Base-by-base conservation (phyloP, 30 jellyfish, hydroid and myxozoan species). In the Pseudorhiza aurosa region DNA sequence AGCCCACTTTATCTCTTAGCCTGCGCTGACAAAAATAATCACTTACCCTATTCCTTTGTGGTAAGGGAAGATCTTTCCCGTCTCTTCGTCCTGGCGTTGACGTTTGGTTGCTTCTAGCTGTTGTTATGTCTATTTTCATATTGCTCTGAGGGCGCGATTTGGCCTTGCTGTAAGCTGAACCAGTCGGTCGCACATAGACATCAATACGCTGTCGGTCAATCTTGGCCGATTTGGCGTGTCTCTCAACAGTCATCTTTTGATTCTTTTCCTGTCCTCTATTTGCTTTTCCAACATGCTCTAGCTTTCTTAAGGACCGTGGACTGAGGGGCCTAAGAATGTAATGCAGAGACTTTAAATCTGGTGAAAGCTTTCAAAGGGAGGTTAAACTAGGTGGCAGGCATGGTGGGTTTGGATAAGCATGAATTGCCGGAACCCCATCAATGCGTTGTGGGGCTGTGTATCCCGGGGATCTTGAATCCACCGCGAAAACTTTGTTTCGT, bases 151-250 rank as follows among this genome's bases (percentile, higher is more conserved):
- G 91, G n/a, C 91, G 79, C 0, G 80, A 14, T 45, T 8, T 46
- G 25, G 33, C 43, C 22, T 84, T 51, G 7, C 84, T 59, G 24
- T 47, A 18, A n/a, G 91, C 91, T 12, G 91, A 80, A 4, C 68
- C 84, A 0, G 79, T 33, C 15, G 91, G 91, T 8, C 91, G 77
- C 4, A 65, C 57, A 69, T 65, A 51, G 11, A 65, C 84, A 71
- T 80, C 91, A 9, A 80, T 80, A 26, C 84, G 71, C 8, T 44
- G 82, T 58, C 94, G 72, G 26, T 64, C 84, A 12, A 78, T 35
- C 44, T 68, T 71, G 27, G 95, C 95, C 0, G 95, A 84, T 73
- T 84, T 84, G 44, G 77, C 60, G 33, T 53, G 68, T 27, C 88
- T 43, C 42, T 65, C 83, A 29, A 56, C 75, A 3, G 51, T 10